Percentiles rank a stretch among this genome's conserved stretches.
Conservation (phyloP, 2,888 invertebrate genomes). For the Aradus depressus region DNA sequence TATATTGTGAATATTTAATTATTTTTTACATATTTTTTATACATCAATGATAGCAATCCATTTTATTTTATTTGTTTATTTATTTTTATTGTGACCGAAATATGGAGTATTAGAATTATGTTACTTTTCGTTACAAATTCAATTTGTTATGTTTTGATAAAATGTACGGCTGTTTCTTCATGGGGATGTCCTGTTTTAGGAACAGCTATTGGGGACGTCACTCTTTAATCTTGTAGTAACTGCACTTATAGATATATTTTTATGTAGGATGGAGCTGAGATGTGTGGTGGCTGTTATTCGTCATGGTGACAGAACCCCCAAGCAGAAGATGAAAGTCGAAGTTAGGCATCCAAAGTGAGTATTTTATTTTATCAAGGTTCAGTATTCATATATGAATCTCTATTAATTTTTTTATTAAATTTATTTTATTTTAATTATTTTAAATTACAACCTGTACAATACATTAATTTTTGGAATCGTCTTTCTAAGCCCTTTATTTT, state of each 20-base stretch:
- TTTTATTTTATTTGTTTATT: no score
- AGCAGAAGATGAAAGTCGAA: conserved; percentile 99
- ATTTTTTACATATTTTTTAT: no score
- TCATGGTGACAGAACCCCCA: conserved; percentile 97
- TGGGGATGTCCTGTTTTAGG: no score
- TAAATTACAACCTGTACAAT: no score
- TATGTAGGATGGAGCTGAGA: conserved; percentile 60
- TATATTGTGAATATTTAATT: no score
- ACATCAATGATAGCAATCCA: no score
- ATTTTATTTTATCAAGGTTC: conserved; percentile 5
- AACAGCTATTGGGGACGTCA: no score
- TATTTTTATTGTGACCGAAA: no score
- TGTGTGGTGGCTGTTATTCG: conserved; percentile 96
- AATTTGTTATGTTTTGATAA: not conserved
- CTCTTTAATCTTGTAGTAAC: no score
- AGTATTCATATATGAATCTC: conserved; percentile 2
- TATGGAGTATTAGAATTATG: not conserved
- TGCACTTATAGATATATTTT: conserved; percentile 2
- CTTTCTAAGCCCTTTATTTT: no score
- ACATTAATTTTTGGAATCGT: no score
- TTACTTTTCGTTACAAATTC: not conserved
- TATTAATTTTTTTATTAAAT: conserved; percentile 1
- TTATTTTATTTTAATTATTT: not conserved
- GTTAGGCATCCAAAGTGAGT: conserved; percentile 84
- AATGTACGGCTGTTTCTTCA: not conserved